Evolutionary conservation across 1,140 invertebrate genomes (phyloP).

Genomic region (Limonius californicus): DNA sequence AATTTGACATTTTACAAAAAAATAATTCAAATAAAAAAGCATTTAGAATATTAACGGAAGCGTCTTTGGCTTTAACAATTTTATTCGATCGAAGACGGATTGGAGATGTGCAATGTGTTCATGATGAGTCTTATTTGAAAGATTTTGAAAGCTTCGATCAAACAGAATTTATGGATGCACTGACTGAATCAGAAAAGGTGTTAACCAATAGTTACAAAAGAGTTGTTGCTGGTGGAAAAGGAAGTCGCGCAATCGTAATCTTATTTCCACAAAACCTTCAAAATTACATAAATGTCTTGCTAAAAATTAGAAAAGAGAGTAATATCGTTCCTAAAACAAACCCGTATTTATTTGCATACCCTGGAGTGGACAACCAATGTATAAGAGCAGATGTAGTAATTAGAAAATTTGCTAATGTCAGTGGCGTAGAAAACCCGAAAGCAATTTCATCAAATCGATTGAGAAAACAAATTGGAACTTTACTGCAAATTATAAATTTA

Average conservation of each 20-base stretch:
- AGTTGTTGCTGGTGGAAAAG: constrained; percentile 30
- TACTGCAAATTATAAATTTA: constrained; percentile 20
- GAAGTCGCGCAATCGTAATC: constrained; percentile 24
- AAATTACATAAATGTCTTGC: constrained; percentile 19
- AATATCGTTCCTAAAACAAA: too few relatives aligned
- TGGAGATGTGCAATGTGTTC: constrained; percentile 30
- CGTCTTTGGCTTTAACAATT: constrained; percentile 24
- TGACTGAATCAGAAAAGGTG: neutral
- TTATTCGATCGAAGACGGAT: constrained; percentile 31
- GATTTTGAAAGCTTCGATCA: constrained; percentile 19
- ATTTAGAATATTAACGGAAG: constrained; percentile 26
- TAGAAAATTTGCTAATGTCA: constrained; percentile 19
- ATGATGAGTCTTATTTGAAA: constrained; percentile 25
- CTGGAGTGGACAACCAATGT: constrained; percentile 15
- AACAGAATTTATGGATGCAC: neutral
- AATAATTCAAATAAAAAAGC: constrained; percentile 14
- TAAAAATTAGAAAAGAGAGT: constrained; percentile 10
- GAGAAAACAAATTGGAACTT: constrained; percentile 13
- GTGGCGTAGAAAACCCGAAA: constrained; percentile 17
- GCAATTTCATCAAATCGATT: constrained; percentile 23
- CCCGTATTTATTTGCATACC: too few relatives aligned
- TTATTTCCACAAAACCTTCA: constrained; percentile 23
- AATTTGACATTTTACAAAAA: constrained; percentile 7
- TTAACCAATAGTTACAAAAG: constrained; percentile 21
- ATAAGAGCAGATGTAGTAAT: constrained; percentile 21